Percentiles rank a stretch among this genome's conserved stretches.
Conservation (phyloP, 2,888 invertebrate species). For the Terebella lapidaria region DNA sequence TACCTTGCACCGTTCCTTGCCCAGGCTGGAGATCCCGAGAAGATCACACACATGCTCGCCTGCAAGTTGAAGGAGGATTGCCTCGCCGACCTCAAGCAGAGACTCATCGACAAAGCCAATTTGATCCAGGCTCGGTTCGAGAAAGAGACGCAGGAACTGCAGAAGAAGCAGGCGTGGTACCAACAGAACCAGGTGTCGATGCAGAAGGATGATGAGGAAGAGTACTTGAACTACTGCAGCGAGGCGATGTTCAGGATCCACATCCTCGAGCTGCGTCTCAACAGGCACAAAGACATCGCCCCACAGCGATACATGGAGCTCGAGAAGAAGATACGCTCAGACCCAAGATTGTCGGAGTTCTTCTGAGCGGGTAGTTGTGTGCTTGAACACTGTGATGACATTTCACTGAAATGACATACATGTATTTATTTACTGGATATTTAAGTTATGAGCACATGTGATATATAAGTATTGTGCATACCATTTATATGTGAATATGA, state of each 20-base stretch:
- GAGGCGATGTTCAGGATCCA: conserved; percentile 54
- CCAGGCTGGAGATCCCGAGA: conserved; percentile 48
- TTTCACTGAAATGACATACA: too few species aligned
- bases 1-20: conserved; percentile 54
- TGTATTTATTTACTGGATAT: too few species aligned
- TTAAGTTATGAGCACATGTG: too few species aligned
- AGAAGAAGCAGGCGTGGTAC: conserved; percentile 54
- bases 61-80: conserved; percentile 49
- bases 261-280: conserved; percentile 51
- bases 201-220: conserved; percentile 53
- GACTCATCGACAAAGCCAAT: conserved; percentile 54
- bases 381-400: too few species aligned
- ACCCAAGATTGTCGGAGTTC: conserved; percentile 22
- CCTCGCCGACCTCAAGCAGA: conserved; percentile 50
- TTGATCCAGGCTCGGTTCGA: conserved; percentile 54
- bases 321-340: conserved; percentile 22
- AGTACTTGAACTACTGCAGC: conserved; percentile 52
- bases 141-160: conserved; percentile 52
- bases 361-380: too few species aligned
- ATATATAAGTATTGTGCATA: too few species aligned
- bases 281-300: conserved; percentile 54
- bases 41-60: conserved; percentile 41
- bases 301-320: conserved; percentile 52
- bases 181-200: conserved; percentile 54
- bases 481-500: too few species aligned